These are phyloP conservation scores for Scaptomyza cyrtandrae DNA, from an alignment of 2,888 invertebrate genomes.

Conservation along the genomic window DNA sequence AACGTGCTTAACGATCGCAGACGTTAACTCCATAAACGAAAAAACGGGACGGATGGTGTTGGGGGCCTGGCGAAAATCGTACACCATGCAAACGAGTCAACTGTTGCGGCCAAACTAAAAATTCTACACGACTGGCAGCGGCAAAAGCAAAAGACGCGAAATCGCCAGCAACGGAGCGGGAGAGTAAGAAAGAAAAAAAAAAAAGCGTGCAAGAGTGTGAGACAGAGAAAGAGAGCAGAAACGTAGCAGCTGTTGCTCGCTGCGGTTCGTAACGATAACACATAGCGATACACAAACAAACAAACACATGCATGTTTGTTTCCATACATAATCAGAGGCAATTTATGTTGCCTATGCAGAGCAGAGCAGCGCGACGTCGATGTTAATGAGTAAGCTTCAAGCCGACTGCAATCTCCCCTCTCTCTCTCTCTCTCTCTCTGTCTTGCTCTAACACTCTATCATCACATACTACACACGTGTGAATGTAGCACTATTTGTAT, in stretches of 20 bases:
- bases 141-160: conserved; percentile 43
- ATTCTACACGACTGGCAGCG: conserved; percentile 60
- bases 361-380: conserved; percentile 16
- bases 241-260: conserved; percentile 63
- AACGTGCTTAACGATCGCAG: conserved; percentile 70
- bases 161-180: conserved; percentile 31
- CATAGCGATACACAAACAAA: conserved; percentile 16
- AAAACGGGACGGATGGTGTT: conserved; percentile 39
- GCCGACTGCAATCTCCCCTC: conserved; percentile 19
- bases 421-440: neutral
- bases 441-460: neutral
- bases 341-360: conserved; percentile 59
- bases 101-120: conserved; percentile 73
- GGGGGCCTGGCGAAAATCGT: conserved; percentile 39
- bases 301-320: conserved; percentile 7
- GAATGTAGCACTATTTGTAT: conserved; percentile 44
- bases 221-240: conserved; percentile 21
- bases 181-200: conserved; percentile 8
- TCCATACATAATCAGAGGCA: conserved; percentile 65
- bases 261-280: conserved; percentile 52
- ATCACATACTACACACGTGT: conserved; percentile 42
- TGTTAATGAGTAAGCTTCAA: conserved; percentile 36
- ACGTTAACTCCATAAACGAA: conserved; percentile 24
- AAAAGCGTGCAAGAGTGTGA: conserved; percentile 20
- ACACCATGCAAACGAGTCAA: conserved; percentile 77